Evolutionary conservation across 2,797 vertebrate genomes (phyloP).

Genomic region (Morelia viridis): DNA sequence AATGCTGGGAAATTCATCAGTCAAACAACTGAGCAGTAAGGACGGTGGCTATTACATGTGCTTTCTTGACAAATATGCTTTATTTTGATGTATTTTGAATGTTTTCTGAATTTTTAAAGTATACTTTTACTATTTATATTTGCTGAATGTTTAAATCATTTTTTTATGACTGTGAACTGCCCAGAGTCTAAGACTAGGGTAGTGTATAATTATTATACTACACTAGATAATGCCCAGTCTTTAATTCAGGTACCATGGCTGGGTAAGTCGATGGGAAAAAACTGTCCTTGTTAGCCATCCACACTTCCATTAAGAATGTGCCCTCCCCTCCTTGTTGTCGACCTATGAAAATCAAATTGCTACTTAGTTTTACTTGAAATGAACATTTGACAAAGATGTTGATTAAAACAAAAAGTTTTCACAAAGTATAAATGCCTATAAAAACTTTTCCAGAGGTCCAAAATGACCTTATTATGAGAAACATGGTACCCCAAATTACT

Average conservation of each 20-base stretch:
- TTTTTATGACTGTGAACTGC: too few species aligned
- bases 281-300: neutral
- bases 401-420: neutral
- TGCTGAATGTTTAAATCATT: too few species aligned
- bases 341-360: neutral
- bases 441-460: slow-evolving; percentile 48
- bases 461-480: slow-evolving; percentile 51
- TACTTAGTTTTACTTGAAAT: neutral
- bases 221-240: neutral
- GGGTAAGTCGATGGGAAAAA: neutral
- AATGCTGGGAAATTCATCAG: too few species aligned
- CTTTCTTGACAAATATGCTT: too few species aligned
- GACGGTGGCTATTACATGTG: too few species aligned
- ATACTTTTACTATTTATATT: too few species aligned
- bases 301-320: neutral
- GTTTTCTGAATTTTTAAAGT: too few species aligned
- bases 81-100: too few species aligned
- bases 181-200: too few species aligned
- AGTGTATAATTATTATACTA: too few species aligned
- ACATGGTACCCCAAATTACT: slow-evolving; percentile 59
- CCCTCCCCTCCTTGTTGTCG: neutral
- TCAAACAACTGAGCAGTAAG: too few species aligned
- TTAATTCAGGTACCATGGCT: neutral
- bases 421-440: slow-evolving; percentile 12
- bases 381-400: neutral